Conservation (phyloP, 2,797 vertebrate species). For the Hoplostethus atlanticus region DNA sequence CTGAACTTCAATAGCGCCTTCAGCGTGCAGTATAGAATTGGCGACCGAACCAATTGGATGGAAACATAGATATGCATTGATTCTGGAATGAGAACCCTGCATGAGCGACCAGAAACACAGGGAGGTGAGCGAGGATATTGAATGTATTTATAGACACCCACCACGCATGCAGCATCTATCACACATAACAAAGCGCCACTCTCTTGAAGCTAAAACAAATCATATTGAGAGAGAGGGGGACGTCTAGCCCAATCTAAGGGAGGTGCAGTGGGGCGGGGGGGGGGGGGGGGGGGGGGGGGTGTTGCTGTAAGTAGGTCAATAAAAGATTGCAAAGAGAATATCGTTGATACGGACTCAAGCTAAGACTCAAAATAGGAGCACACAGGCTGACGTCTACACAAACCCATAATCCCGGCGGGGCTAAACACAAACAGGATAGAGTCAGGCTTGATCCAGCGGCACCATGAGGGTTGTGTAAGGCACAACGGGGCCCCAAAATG, state of each 20-base stretch:
- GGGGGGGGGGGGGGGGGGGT: background rate
- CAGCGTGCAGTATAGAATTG: conserved; percentile 57
- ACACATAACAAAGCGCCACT: conserved; percentile 36
- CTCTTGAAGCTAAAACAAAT: conserved; percentile 22
- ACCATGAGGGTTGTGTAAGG: conserved; percentile 50
- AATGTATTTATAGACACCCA: conserved; percentile 69
- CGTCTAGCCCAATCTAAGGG: background rate
- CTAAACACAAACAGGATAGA: conserved; percentile 21
- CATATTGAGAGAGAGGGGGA: background rate
- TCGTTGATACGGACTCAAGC: conserved; percentile 31
- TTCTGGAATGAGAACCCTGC: conserved; percentile 71
- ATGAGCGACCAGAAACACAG: conserved; percentile 42
- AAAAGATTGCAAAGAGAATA: conserved; percentile 50
- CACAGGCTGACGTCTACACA: conserved; percentile 45
- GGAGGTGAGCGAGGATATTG: conserved; percentile 47
- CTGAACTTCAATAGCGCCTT: conserved; percentile 45
- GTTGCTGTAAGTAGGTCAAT: conserved; percentile 62
- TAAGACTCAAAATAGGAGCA: conserved; percentile 50
- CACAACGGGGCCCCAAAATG: conserved; percentile 31
- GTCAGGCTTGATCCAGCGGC: conserved; percentile 32
- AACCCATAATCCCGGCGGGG: conserved; percentile 54
- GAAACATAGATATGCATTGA: conserved; percentile 79
- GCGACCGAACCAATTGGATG: conserved; percentile 53
- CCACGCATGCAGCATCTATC: conserved; percentile 40
- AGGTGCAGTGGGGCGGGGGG: background rate